Conservation (phyloP, 2,888 invertebrate genomes). For the Harpalus rubripes region DNA sequence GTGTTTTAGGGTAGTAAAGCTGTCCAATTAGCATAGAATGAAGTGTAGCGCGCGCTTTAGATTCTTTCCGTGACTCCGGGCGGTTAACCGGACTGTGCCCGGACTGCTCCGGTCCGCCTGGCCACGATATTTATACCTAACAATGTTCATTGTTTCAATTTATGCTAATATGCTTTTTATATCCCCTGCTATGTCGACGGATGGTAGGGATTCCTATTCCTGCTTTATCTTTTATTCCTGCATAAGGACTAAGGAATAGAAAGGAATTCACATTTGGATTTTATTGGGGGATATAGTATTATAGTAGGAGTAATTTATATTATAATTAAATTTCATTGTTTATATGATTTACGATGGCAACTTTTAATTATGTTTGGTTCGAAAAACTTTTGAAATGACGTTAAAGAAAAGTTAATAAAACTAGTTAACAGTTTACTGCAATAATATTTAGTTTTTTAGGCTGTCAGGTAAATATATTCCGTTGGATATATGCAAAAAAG, state of each 20-base stretch:
- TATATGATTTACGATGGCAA: constrained; percentile 26
- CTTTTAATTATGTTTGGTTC: neutral
- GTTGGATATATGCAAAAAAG: no score
- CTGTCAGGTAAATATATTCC: no score
- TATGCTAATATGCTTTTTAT: constrained; percentile 48
- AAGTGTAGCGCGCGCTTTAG: constrained; percentile 56
- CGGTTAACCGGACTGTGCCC: constrained; percentile 21
- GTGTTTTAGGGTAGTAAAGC: constrained; percentile 12
- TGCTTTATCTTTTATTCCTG: constrained; percentile 36
- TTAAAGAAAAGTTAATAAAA: neutral
- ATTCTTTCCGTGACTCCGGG: constrained; percentile 54
- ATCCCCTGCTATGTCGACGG: neutral
- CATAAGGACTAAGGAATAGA: constrained; percentile 5
- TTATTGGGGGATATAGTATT: constrained; percentile 19
- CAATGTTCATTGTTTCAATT: constrained; percentile 40
- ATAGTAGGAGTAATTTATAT: constrained; percentile 13
- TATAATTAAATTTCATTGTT: constrained; percentile 48
- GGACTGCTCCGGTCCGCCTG: constrained; percentile 19
- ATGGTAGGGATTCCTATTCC: constrained; percentile 13
- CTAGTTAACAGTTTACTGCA: no score
- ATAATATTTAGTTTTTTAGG: no score
- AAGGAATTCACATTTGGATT: constrained; percentile 29
- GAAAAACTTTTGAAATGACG: constrained; percentile 1
- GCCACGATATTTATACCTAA: constrained; percentile 10
- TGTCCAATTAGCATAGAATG: constrained; percentile 55